Percentiles rank a stretch among this genome's conserved stretches.
These are phyloP conservation scores for Poeciliopsis infans DNA, from an alignment of 2,797 vertebrate species.

Conservation along the genomic window DNA sequence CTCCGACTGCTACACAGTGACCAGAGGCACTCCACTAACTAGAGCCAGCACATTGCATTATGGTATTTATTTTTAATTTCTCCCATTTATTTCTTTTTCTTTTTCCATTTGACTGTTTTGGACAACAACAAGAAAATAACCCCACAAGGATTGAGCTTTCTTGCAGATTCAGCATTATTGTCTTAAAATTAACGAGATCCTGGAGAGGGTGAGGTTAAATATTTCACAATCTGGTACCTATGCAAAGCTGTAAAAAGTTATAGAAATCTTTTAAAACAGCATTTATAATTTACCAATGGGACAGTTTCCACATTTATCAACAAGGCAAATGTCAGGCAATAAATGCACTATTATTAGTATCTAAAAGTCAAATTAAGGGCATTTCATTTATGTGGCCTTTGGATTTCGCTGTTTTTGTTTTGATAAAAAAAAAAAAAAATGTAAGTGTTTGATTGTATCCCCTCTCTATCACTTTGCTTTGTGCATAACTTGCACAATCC, in stretches of 20 bases:
- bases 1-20: constrained; percentile 35
- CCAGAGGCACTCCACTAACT: constrained; percentile 33
- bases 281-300: constrained; percentile 16
- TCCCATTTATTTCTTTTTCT: not conserved
- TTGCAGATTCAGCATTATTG: not conserved
- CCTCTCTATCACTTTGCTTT: constrained; percentile 1
- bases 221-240: constrained; percentile 11
- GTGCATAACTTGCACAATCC: not conserved
- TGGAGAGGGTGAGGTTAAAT: constrained; percentile 14
- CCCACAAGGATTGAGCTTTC: not conserved
- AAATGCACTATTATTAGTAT: not conserved
- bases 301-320: constrained; percentile 2
- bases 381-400: not conserved
- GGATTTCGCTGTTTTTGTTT: not conserved
- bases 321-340: constrained; percentile 35
- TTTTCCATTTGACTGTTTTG: constrained; percentile 1
- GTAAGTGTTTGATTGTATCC: not conserved
- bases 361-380: not conserved
- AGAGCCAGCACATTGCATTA: constrained; percentile 35
- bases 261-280: constrained; percentile 10
- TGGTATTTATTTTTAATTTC: constrained; percentile 35
- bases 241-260: constrained; percentile 19
- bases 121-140: not conserved
- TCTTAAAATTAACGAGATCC: not conserved
- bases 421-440: constrained; percentile 1